A percentile compares a stretch with the other conserved stretches of the same genome.
Evolutionary conservation across 2,888 invertebrate species (phyloP).

Genomic region (Neria commutata): DNA sequence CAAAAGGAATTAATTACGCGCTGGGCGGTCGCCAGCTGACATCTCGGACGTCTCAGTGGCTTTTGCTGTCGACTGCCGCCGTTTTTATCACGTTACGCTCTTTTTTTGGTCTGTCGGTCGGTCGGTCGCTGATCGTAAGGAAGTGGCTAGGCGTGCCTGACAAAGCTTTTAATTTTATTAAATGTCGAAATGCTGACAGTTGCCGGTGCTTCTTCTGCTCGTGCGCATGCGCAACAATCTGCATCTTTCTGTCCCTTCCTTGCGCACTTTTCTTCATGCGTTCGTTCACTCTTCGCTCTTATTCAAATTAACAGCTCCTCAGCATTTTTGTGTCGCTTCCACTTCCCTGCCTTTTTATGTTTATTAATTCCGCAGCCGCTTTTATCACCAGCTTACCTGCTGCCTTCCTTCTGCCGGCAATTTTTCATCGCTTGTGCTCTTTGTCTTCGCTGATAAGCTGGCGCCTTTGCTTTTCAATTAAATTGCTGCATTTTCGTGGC

Average conservation of each 20-base stretch:
- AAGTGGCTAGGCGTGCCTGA: too few relatives aligned
- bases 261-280: background rate
- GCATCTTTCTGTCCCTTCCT: background rate
- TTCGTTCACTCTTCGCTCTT: background rate
- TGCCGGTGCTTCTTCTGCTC: background rate
- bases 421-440: too few relatives aligned
- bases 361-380: constrained; percentile 30
- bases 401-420: constrained; percentile 45
- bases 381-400: constrained; percentile 33
- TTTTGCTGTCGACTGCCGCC: background rate
- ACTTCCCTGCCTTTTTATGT: constrained; percentile 26
- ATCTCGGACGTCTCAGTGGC: background rate
- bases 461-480: constrained; percentile 56
- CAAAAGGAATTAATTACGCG: constrained; percentile 61
- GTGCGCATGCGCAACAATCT: background rate
- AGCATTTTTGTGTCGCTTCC: constrained; percentile 2
- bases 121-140: background rate
- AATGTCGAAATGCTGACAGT: constrained; percentile 21
- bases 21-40: constrained; percentile 54
- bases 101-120: background rate
- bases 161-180: constrained; percentile 25
- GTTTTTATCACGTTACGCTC: too few relatives aligned
- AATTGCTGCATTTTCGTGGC: constrained; percentile 11
- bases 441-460: constrained; percentile 51
- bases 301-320: background rate